Evolutionary conservation across 2,888 invertebrate genomes (phyloP).

Genomic region (Xiphydria camelus): DNA sequence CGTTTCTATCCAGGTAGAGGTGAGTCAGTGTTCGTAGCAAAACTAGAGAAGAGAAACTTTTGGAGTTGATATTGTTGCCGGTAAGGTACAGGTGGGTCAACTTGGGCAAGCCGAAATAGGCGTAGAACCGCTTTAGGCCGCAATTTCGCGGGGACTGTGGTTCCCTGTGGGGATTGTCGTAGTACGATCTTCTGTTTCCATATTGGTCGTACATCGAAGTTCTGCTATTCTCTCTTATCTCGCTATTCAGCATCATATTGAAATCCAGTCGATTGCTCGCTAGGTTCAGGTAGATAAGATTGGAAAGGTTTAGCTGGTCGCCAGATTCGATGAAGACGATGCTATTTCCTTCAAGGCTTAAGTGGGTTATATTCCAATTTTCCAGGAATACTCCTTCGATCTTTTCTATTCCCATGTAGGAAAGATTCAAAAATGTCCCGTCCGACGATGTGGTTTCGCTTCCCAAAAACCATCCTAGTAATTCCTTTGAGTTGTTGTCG

Average conservation of each 20-base stretch:
- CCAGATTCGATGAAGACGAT: accelerated
- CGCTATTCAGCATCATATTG: constrained; percentile 24
- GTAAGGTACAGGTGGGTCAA: constrained; percentile 42
- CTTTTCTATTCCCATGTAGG: background rate
- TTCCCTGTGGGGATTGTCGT: constrained; percentile 30
- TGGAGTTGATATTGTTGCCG: constrained; percentile 33
- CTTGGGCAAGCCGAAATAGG: constrained; percentile 31
- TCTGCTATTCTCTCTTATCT: constrained; percentile 29
- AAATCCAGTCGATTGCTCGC: constrained; percentile 36
- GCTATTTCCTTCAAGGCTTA: background rate
- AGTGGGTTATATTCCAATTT: constrained; percentile 5
- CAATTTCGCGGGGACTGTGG: constrained; percentile 37
- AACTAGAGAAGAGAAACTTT: constrained; percentile 24
- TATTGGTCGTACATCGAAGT: constrained; percentile 40
- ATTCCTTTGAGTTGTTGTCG: too few species aligned
- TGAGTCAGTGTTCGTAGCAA: constrained; percentile 35
- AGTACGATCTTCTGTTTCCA: constrained; percentile 18
- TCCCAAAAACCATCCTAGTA: too few species aligned
- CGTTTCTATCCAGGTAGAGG: constrained; percentile 38
- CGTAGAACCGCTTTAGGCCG: constrained; percentile 27
- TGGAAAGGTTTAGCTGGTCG: constrained; percentile 26
- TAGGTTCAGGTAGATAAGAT: constrained; percentile 39
- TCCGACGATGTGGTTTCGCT: too few species aligned
- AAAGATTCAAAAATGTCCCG: background rate
- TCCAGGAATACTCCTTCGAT: background rate